Conservation (phyloP, 2,797 vertebrate species). For the Leuciscus waleckii region DNA sequence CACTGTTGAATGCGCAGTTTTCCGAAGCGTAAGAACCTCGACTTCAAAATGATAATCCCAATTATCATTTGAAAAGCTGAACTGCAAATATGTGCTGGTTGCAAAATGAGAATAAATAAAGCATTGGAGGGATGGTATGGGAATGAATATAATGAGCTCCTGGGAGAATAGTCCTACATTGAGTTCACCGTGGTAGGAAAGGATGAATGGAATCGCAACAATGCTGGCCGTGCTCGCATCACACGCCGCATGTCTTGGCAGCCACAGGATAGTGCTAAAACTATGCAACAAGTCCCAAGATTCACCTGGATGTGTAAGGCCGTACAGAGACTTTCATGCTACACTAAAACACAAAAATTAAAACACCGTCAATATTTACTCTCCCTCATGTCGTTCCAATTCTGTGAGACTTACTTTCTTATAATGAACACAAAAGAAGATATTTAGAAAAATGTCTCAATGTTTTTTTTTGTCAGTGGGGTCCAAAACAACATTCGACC, state of each 20-base stretch:
- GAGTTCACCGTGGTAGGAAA: slow-evolving; percentile 62
- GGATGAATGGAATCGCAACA: slow-evolving; percentile 66
- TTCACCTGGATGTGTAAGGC: slow-evolving; percentile 66
- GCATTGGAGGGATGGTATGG: slow-evolving; percentile 66
- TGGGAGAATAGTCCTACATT: slow-evolving; percentile 66
- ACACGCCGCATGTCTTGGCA: slow-evolving; percentile 59
- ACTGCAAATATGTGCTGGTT: slow-evolving; percentile 67
- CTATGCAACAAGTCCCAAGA: slow-evolving; percentile 56
- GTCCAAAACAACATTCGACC: not conserved
- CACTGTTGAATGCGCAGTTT: slow-evolving; percentile 56
- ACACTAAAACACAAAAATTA: not conserved
- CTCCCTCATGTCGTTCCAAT: not conserved
- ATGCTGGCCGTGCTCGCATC: slow-evolving; percentile 59
- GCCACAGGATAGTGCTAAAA: slow-evolving; percentile 62
- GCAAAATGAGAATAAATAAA: slow-evolving; percentile 65
- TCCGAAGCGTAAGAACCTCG: slow-evolving; percentile 65
- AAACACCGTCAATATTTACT: not conserved
- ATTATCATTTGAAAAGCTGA: slow-evolving; percentile 75
- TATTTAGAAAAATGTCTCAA: not conserved
- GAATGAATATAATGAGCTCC: slow-evolving; percentile 77
- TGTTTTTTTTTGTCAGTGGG: not conserved
- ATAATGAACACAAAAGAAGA: not conserved
- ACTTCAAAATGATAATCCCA: slow-evolving; percentile 75
- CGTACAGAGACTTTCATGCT: not conserved
- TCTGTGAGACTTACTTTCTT: not conserved